Base-by-base conservation (phyloP, 2,888 invertebrate species). In the Lysandra bellargus region DNA sequence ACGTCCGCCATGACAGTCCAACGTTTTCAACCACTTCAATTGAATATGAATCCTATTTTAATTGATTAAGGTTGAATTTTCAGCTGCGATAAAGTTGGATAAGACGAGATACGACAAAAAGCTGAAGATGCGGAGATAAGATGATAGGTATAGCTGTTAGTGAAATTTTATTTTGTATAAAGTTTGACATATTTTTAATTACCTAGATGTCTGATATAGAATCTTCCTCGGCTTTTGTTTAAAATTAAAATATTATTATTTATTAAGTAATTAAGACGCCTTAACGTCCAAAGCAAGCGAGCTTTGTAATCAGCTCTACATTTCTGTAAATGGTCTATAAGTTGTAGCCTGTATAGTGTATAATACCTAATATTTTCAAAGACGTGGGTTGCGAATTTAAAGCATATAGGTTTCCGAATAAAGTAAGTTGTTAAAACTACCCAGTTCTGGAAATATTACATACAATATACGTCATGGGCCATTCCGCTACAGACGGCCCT, bases 1-100 rank as follows among this genome's bases (percentile, higher is more conserved):
- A 91, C 91, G 93, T 93, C 92, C 87, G 88, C 89, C 91, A 90
- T 92, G 92, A 90, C 86, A 87, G 88, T 85, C 89, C 83, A 86
- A 83, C 9, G 64, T 73, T 64, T 80, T 64, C 72, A 6, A 37
- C 53, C 30, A 60, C 61, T 44, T 33, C 78, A 78, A 77, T n/a
- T 30, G 1, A 80, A 53, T 74, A 61, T 78, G 9, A 80, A 61
- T 80, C 64, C 78, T 86, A 83, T 64, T 17, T 0, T 0, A 3
- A 33, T 2, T 4, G 0, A 0, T 60, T 83, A 86, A 82, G 82
- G 82, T 2, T 17, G 6, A 33, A 57, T 80, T 80, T 69, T 7
- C 49, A 40, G n/a, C 23, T 57, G 37, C 44, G 37, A 4, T 49
- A 49, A 23, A 1, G 23, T 37, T 79, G 44, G 69, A 77, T 79